Evolutionary conservation across 2,113 vertebrate genomes (phyloP), one percentile per base, ranked within the genome.

Genomic region (Clarias gariepinus): DNA sequence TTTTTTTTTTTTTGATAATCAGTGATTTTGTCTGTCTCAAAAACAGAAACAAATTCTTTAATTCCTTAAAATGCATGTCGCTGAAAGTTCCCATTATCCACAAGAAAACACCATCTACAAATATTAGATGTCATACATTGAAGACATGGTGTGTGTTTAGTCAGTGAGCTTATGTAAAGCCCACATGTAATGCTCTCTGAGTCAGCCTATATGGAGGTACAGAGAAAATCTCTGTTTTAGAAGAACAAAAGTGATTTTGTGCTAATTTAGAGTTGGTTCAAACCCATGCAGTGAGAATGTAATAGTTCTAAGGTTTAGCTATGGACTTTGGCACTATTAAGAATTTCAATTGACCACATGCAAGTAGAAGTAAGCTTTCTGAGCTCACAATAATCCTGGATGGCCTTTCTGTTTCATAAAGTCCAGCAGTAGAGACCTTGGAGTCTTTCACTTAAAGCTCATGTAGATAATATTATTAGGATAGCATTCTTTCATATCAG

Each of bases 61-160:
- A 53, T n/a, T 53, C n/a, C 41, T 15, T 30, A 76, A n/a, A 7
- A 8, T 52, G n/a, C 41, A 76, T 53, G 11, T n/a, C 23, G 23
- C 13, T 41, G 25, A 53, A n/a, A 7, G 18, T 52, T 78, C 57
- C 33, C 74, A 47, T 47, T 7, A 47, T 47, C 47, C 7, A 47
- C 33, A 77, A 13, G 25, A 77, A 77, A 53, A 53, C 74, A 79
- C 58, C 16, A 33, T 19, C n/a, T 18, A 33, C 16, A 33, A 79
- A 58, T 79, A 13, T 16, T 19, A 18, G 6, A 28, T 28, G 5
- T 52, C 41, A 53, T 57, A 57, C 15, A 8, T 78, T 57, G 53
- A 57, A 79, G 53, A 58, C 53, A 19, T 57, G 28, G n/a, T 58
- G 53, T 53, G 57, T 79, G 74, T 79, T 79, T 57, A 79, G 76